Base-by-base conservation (phyloP, 2,888 invertebrate genomes). In the Hypomecis punctinalis region DNA sequence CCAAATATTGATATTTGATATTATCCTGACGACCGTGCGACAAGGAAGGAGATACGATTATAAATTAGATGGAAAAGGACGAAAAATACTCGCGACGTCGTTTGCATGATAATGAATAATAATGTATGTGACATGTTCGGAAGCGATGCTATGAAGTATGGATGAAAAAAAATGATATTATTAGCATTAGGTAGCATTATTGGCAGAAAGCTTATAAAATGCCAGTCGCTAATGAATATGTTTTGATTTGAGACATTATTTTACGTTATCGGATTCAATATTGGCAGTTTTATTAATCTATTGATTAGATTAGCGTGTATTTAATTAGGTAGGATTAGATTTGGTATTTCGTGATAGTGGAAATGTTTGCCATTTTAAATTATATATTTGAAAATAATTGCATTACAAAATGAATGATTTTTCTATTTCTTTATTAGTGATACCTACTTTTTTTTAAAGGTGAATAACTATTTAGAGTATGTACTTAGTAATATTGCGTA, bases 1-100 rank as follows among this genome's bases (percentile, higher is more conserved):
- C 88, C 86, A 91, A 91, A 91, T 91, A 91, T 91, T 91, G 90
- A 90, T 89, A 86, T 90, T 87, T 86, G 83, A 87, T 88, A 86
- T 88, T 86, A 82, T 65, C 61, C 61, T 54, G 60, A 48, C 60
- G 85, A 85, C 79, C 78, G 81, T 78, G 80, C 62, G 80, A 85
- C 71, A 74, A 75, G 74, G 81, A 84, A 67, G 72, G 55, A 70
- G 69, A 80, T 74, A 71, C 54, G 57, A 57, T 63, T 70, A 63
- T 63, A 47, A 42, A 61, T 37, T 54, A 60, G 76, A 69, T 68
- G 59, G 73, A 79, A 71, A 73, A 67, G 70, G 82, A 75, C 61
- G 65, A 40, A 59, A 55, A 42, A 55, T 70, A 72, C 70, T 76
- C 77, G 77, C 69, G 68, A 73, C 73, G 73, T 76, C 70, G 75